phyloP scores from a whole-genome alignment of 1,140 invertebrate species.

The Ceratina japonica region DNA sequence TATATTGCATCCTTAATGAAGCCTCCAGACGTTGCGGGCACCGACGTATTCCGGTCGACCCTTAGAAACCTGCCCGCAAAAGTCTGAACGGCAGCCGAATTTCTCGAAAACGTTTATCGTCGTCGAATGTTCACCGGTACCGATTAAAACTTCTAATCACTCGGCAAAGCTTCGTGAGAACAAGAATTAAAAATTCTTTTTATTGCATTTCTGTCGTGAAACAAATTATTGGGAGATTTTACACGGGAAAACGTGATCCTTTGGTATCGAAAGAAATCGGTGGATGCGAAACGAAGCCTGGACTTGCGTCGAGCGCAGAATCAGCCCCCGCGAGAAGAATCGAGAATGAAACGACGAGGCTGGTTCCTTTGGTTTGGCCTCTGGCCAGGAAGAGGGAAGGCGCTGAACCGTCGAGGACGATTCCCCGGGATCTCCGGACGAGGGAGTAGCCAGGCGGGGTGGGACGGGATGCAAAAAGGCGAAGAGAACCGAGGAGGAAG shows the following conservation, averaged over 20 bases:
- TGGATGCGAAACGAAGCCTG: not conserved
- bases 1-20: constrained; percentile 73
- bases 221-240: too few species aligned
- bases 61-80: not conserved
- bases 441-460: too few species aligned
- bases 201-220: too few species aligned
- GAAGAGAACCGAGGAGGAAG: constrained; percentile 19
- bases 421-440: not conserved
- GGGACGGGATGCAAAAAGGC: not conserved
- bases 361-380: not conserved
- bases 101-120: constrained; percentile 36
- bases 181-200: too few species aligned
- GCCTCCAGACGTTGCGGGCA: constrained; percentile 53
- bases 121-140: not conserved
- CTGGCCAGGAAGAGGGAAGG: not conserved
- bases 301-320: not conserved
- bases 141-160: too few species aligned
- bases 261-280: not conserved
- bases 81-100: not conserved
- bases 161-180: too few species aligned
- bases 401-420: not conserved
- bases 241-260: too few species aligned
- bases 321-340: not conserved
- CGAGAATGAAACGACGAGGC: not conserved
- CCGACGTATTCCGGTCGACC: constrained; percentile 60